Percentiles rank a stretch among this genome's conserved stretches.
Evolutionary conservation across 2,888 invertebrate genomes (phyloP).

Genomic region (Trisateles emortualis): DNA sequence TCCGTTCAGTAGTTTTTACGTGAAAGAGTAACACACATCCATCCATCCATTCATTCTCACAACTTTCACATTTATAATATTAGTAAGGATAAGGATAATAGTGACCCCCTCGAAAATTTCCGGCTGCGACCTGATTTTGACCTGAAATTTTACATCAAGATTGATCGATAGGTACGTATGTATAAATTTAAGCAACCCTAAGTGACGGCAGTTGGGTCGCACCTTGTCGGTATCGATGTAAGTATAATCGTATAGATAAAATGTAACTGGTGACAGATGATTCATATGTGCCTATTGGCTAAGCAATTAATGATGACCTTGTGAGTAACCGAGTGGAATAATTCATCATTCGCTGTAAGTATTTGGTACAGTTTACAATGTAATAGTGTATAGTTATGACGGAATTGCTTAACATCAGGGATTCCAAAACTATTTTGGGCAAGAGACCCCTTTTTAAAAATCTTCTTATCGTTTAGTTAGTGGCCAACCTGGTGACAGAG

Average conservation of each 20-base stretch:
- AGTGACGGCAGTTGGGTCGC: conserved; percentile 30
- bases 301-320: conserved; percentile 44
- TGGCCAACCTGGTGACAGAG: too few species aligned
- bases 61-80: too few species aligned
- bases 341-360: conserved; percentile 33
- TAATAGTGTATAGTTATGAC: conserved; percentile 4
- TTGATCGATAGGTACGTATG: conserved; percentile 9
- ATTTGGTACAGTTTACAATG: conserved; percentile 25
- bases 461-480: too few species aligned
- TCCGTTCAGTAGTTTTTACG: too few species aligned
- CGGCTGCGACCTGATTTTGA: neutral
- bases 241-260: conserved; percentile 16
- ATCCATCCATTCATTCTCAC: too few species aligned
- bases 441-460: too few species aligned
- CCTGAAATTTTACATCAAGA: conserved; percentile 11
- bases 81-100: too few species aligned
- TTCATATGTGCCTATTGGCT: conserved; percentile 39
- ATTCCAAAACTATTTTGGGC: too few species aligned
- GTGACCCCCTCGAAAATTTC: too few species aligned
- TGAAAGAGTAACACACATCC: too few species aligned
- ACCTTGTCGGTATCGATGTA: conserved; percentile 35
- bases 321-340: conserved; percentile 41
- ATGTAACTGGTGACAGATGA: conserved; percentile 41
- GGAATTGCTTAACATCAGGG: conserved; percentile 12
- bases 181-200: too few species aligned